These are phyloP conservation scores for Vulpes ferrilata DNA, from an alignment of 2,113 vertebrate genomes.

Conservation along the genomic window DNA sequence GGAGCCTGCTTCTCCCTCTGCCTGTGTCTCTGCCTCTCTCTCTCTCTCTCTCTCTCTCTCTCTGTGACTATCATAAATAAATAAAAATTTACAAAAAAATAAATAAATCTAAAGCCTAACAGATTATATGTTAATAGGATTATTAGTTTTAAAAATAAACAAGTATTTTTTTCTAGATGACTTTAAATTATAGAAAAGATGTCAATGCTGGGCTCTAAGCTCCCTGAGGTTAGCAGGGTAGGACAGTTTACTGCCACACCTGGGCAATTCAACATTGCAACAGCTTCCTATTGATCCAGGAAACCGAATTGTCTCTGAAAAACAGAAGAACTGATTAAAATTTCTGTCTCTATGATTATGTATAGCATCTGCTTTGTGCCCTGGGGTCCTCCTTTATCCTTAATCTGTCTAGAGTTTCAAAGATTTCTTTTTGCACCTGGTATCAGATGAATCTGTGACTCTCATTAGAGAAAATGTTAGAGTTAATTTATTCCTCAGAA, in stretches of 20 bases:
- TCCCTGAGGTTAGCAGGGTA: conserved; percentile 48
- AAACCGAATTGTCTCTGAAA: conserved; percentile 72
- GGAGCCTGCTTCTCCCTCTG: no score
- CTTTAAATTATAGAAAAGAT: conserved; percentile 24
- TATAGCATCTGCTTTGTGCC: conserved; percentile 79
- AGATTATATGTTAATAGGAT: background rate
- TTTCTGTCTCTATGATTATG: conserved; percentile 79
- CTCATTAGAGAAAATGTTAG: conserved; percentile 74
- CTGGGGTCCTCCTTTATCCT: conserved; percentile 75
- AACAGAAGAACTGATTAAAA: conserved; percentile 82
- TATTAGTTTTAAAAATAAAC: conserved; percentile 2
- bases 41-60: no score
- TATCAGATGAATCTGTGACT: conserved; percentile 74
- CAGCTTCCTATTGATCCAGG: conserved; percentile 64
- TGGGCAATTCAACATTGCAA: conserved; percentile 69
- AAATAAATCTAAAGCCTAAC: background rate
- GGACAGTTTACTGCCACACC: conserved; percentile 62
- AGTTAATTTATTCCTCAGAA: conserved; percentile 78
- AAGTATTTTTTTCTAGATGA: background rate
- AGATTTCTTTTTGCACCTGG: conserved; percentile 81
- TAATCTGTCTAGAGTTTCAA: conserved; percentile 75
- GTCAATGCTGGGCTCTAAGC: background rate
- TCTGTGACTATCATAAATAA: no score
- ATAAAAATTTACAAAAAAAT: no score
- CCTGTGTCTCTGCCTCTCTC: no score